phyloP scores from a whole-genome alignment of 2,888 invertebrate species.

The Pilophorus perplexus region DNA sequence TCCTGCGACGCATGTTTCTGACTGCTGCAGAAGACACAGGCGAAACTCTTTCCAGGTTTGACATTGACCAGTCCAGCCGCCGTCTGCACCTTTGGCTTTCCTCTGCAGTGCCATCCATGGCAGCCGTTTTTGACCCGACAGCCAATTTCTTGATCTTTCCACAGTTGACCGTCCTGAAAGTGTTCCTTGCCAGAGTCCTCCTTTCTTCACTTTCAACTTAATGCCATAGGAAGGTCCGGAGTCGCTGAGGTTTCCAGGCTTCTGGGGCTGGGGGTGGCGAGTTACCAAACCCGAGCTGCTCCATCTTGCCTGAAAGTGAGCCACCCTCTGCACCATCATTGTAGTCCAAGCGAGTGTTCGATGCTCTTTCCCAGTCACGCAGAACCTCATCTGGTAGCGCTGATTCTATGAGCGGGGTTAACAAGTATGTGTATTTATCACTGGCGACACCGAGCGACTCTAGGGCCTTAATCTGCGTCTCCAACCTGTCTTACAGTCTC shows the following conservation, averaged over 20 bases:
- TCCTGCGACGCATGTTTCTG: slow-evolving; percentile 23
- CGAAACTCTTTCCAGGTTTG: neutral
- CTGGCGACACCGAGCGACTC: slow-evolving; percentile 4
- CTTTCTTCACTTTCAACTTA: slow-evolving; percentile 49
- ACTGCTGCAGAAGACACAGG: neutral
- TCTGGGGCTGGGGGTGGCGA: neutral
- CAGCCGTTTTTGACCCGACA: neutral
- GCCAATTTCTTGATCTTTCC: neutral
- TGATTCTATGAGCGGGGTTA: slow-evolving; percentile 15
- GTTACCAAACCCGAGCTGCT: neutral
- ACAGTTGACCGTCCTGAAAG: slow-evolving; percentile 27
- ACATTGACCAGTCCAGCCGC: slow-evolving; percentile 5
- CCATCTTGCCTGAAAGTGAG: neutral
- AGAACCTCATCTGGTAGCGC: slow-evolving; percentile 6
- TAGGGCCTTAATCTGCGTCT: slow-evolving; percentile 48
- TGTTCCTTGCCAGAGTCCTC: slow-evolving; percentile 44
- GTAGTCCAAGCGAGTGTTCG: neutral
- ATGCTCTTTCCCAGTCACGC: slow-evolving; percentile 1
- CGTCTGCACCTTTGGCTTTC: neutral
- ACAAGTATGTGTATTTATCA: slow-evolving; percentile 14
- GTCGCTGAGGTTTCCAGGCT: slow-evolving; percentile 17
- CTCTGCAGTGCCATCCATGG: neutral
- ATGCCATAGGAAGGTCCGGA: slow-evolving; percentile 45
- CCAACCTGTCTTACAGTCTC: slow-evolving; percentile 49
- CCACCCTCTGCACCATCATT: neutral